phyloP scores from a whole-genome alignment of 1,140 invertebrate species.

The Neelides sp. region DNA sequence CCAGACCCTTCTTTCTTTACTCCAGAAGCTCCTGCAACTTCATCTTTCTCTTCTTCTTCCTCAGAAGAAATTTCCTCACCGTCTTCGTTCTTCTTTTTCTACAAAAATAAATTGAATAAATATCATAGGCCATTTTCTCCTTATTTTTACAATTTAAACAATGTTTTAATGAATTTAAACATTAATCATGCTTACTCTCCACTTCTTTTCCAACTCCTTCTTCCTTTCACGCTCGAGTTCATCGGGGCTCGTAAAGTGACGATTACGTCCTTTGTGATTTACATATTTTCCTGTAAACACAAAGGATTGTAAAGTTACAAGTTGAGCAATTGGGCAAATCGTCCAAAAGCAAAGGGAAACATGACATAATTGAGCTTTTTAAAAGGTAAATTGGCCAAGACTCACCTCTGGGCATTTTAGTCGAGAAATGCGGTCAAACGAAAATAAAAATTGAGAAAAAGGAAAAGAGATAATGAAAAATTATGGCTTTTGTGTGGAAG shows the following conservation, averaged over 20 bases:
- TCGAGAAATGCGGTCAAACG: too few species aligned
- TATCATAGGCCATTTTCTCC: slow-evolving; percentile 25
- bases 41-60: slow-evolving; percentile 32
- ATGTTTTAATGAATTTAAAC: slow-evolving; percentile 9
- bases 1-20: slow-evolving; percentile 9
- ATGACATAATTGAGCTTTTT: not conserved
- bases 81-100: slow-evolving; percentile 46
- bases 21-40: slow-evolving; percentile 35
- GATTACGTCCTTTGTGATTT: slow-evolving; percentile 80
- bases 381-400: not conserved
- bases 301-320: not conserved
- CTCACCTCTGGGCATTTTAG: slow-evolving; percentile 19
- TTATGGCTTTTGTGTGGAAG: too few species aligned
- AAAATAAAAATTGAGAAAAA: too few species aligned
- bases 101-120: slow-evolving; percentile 33
- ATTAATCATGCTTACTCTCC: slow-evolving; percentile 45
- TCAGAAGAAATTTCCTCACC: slow-evolving; percentile 46
- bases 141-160: slow-evolving; percentile 1
- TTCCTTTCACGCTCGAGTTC: slow-evolving; percentile 74
- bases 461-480: too few species aligned
- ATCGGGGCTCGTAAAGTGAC: slow-evolving; percentile 85
- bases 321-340: too few species aligned
- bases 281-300: slow-evolving; percentile 59
- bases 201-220: slow-evolving; percentile 56
- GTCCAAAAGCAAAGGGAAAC: not conserved